Evolutionary conservation across 2,888 invertebrate genomes (phyloP), one percentile per base, ranked within the genome.

Genomic region (Gibbula magus): DNA sequence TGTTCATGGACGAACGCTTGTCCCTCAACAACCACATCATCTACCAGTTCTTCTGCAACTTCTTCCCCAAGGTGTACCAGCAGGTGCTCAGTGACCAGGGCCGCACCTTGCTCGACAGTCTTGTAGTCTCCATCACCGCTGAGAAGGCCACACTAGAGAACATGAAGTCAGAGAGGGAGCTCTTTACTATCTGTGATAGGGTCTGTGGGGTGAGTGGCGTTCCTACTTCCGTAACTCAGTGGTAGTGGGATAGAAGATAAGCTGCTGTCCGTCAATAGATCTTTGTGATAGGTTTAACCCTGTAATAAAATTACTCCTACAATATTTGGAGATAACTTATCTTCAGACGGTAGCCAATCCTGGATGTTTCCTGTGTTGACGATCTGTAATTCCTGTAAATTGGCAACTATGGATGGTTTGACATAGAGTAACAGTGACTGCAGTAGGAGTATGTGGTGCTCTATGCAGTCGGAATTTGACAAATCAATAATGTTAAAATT

Each of bases 31-130:
- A 97, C 89, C 95, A 96, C 78, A 95, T 96, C 88, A 96, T 98
- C 88, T 96, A 96, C 92, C 96, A 96, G 91, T 98, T 98, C 92
- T 94, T 98, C 92, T 96, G 96, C 88, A 96, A 96, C 82, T 97
- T 97, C 92, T 97, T 98, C 92, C 97, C 97, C 0, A 97, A 97
- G 95, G 96, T 95, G 51, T 94, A 95, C 29, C 94, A 94, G 56
- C 95, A 95, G 88, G 95, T 92, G 35, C 83, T 92, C 25, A 89
- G 88, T 81, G 91, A 92, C 79, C 90, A 91, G 80, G 95, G 95
- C 0, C 93, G 95, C 83, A 94, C 94, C 53, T 93, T 95, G 87
- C 94, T 95, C 79, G 95, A 95, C 85, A 95, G 94, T 86, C 93
- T 95, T 10, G 94, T 95, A n/a, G 94, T 94, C n/a, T 94, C 95